Conservation (phyloP, 2,888 invertebrate genomes). For the Strigamia transsilvanica region DNA sequence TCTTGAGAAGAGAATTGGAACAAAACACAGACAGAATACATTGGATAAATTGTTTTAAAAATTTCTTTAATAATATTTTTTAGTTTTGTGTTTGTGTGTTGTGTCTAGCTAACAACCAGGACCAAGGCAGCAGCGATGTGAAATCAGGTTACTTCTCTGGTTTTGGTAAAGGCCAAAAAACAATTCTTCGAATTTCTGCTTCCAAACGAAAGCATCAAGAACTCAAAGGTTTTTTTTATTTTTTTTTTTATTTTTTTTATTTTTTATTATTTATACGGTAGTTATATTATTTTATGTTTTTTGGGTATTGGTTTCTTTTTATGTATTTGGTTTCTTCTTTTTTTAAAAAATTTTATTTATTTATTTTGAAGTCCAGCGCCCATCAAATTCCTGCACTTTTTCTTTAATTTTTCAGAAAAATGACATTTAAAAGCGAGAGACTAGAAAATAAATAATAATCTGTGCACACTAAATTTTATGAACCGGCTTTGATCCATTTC, state of each 20-base stretch:
- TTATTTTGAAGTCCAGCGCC: neutral
- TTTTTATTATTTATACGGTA: neutral
- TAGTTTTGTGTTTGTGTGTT: neutral
- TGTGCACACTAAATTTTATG: neutral
- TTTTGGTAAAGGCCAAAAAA: slow-evolving; percentile 30
- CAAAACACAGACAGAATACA: neutral
- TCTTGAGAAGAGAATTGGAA: neutral
- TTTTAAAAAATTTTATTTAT: slow-evolving; percentile 24
- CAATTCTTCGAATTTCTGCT: slow-evolving; percentile 26
- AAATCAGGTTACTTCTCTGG: slow-evolving; percentile 18
- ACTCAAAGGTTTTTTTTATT: slow-evolving; percentile 51
- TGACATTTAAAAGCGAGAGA: neutral
- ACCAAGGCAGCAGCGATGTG: neutral
- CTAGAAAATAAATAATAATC: neutral
- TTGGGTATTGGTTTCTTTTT: neutral
- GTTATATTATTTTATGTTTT: neutral
- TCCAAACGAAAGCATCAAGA: slow-evolving; percentile 34
- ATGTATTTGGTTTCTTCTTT: neutral
- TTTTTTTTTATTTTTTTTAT: neutral
- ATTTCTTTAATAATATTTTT: neutral
- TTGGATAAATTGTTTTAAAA: neutral
- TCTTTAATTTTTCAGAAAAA: neutral
- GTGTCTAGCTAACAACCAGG: neutral
- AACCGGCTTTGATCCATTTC: slow-evolving; percentile 10
- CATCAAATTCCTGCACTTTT: neutral